Base-by-base conservation (phyloP, 30 jellyfish, hydroid and myxozoan genomes). In the Cassiopea andromeda region DNA sequence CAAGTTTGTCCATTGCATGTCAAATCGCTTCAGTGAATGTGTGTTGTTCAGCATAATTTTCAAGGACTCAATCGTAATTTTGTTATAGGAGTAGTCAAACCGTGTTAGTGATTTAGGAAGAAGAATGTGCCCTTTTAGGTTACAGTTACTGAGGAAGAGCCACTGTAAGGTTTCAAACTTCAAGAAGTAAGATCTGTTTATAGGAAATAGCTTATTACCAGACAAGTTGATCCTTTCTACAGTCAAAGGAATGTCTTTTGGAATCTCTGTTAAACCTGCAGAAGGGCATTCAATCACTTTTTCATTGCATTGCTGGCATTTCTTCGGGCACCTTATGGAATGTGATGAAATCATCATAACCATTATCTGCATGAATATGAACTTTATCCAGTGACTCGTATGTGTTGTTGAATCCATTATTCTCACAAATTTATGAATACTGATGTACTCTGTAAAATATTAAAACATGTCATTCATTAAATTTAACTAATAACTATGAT, bases 181-280 rank as follows among this genome's bases (percentile, higher is more conserved):
- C 87, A 85, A 14, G 64, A 85, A 85, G 12, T 38, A 59, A 47
- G 73, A 48, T 67, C 47, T 49, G 1, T 44, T 27, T 18, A 85
- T 48, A 2, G n/a, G 81, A 16, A 73, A 44, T 0, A 76, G 48
- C 2, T 75, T 75, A 38, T 85, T 85, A 10, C 73, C 57, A 0
- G 93, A 85, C 12, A 85, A 47, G 64, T 85, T 85, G 73, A 85
- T 73, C 50, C 17, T 16, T 0, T 43, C n/a, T 57, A 74, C 80
- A n/a, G 59, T 9, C 16, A 18, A 18, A 5, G 93, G 87, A 8
- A 85, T 85, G 87, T 74, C 82, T 19, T 9, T 57, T 6, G 93
- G 93, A 6, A 85, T 19, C 66, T 54, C 74, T 58, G 44, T 74
- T 73, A 85, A 57, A 13, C 86, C 87, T 18, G 49, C 54, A 19